phyloP scores from a whole-genome alignment of 2,113 vertebrate genomes.

The Strix uralensis region DNA sequence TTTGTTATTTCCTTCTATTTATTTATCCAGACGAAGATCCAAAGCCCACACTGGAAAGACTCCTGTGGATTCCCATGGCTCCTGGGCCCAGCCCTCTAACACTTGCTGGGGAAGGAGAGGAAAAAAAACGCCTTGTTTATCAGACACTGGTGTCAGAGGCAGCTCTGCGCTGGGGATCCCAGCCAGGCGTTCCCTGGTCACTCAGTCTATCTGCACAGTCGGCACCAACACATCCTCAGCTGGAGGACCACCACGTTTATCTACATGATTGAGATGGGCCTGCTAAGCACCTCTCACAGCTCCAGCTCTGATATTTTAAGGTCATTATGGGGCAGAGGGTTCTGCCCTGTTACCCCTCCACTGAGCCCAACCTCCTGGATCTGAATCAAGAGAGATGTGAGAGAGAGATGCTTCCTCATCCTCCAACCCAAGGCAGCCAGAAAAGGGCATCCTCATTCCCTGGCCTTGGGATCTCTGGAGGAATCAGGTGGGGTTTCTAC shows the following conservation, averaged over 20 bases:
- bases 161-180: neutral
- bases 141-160: neutral
- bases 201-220: neutral
- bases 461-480: rapidly evolving
- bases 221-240: neutral
- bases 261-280: rapidly evolving
- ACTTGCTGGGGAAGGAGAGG: neutral
- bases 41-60: constrained; percentile 51
- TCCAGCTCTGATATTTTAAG: neutral
- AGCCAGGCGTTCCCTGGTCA: rapidly evolving
- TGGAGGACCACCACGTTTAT: neutral
- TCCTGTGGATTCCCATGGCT: neutral
- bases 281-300: neutral
- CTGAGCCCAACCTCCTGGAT: neutral
- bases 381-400: neutral
- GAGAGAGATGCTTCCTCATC: neutral
- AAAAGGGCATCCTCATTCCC: neutral
- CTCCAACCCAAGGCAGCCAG: neutral
- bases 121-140: neutral
- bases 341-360: neutral
- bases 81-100: neutral
- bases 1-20: constrained; percentile 52
- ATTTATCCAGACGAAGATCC: neutral
- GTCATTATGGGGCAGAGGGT: neutral
- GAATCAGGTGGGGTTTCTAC: neutral